Percentiles rank a stretch among this genome's conserved stretches.
These are phyloP conservation scores for Agapornis canus DNA, from an alignment of 2,797 vertebrate genomes.

Conservation along the genomic window DNA sequence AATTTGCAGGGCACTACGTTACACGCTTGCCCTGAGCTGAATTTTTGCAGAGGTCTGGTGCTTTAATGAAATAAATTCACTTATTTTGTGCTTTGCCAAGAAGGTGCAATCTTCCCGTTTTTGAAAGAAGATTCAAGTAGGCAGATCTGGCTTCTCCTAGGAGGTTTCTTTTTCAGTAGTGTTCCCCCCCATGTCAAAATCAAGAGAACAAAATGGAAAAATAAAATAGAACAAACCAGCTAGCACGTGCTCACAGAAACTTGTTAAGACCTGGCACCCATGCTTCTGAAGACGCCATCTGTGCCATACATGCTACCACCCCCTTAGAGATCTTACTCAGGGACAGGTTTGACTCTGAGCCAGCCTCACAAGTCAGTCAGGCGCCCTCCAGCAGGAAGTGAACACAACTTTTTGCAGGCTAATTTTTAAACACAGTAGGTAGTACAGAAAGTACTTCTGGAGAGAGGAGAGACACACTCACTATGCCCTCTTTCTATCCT, in stretches of 20 bases:
- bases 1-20: neutral
- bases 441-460: neutral
- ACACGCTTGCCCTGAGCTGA: neutral
- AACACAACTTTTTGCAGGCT: neutral
- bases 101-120: neutral
- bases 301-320: neutral
- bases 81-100: neutral
- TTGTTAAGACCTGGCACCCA: neutral
- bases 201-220: neutral
- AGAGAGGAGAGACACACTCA: neutral
- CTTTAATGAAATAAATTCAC: neutral
- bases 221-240: neutral
- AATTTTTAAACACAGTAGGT: neutral
- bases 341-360: neutral
- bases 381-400: neutral
- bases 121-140: neutral
- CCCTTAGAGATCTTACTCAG: neutral
- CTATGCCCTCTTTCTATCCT: neutral
- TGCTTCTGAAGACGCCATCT: neutral
- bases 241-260: neutral
- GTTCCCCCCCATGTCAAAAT: neutral
- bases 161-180: neutral
- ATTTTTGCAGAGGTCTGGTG: neutral
- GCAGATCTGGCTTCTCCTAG: neutral
- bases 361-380: neutral